Evolutionary conservation across 2,888 invertebrate genomes (phyloP).

Genomic region (Elgonia sp.): DNA sequence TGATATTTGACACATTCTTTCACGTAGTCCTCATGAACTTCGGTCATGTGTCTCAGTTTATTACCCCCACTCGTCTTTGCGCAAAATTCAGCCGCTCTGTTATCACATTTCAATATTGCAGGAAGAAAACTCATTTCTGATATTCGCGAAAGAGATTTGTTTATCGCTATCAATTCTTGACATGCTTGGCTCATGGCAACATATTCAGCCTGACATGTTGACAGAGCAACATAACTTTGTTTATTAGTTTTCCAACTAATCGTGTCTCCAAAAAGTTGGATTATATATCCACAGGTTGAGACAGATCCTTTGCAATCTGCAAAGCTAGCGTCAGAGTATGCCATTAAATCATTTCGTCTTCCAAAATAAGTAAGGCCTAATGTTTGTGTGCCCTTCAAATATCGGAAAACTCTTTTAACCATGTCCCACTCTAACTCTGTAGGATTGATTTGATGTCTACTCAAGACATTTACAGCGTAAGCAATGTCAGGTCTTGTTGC

Average conservation of each 20-base stretch:
- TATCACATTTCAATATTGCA: neutral
- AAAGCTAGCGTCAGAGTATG: constrained; percentile 59
- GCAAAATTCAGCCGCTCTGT: neutral
- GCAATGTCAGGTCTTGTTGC: constrained; percentile 28
- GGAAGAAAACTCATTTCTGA: neutral
- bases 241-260: constrained; percentile 25
- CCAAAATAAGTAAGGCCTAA: constrained; percentile 13
- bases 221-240: constrained; percentile 35
- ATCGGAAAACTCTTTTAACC: constrained; percentile 73
- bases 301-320: constrained; percentile 22
- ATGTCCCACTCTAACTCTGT: constrained; percentile 21
- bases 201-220: constrained; percentile 60
- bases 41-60: constrained; percentile 33
- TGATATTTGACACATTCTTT: constrained; percentile 19
- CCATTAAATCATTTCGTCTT: constrained; percentile 37
- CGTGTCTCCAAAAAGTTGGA: constrained; percentile 10
- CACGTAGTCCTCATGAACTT: constrained; percentile 8
- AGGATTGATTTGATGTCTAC: constrained; percentile 36
- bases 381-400: constrained; percentile 23
- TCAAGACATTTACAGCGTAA: constrained; percentile 3
- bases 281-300: constrained; percentile 44
- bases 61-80: constrained; percentile 1
- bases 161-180: neutral
- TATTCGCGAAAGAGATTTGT: neutral
- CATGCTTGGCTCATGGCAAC: constrained; percentile 21